Evolutionary conservation across 2,797 vertebrate species (phyloP).

Genomic region (Thunnus albacares): DNA sequence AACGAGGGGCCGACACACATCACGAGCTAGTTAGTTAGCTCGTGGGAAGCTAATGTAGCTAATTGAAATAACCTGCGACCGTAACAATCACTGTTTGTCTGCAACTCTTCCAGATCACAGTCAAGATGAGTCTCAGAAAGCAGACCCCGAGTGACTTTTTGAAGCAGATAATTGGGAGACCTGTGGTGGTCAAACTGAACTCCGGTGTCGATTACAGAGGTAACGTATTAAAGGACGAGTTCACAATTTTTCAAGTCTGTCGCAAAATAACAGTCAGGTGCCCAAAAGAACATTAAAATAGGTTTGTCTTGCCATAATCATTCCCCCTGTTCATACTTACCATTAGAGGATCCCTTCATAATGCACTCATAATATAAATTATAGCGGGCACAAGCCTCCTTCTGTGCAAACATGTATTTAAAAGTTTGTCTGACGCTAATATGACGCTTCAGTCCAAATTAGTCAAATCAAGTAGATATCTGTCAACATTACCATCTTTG

Average conservation of each 20-base stretch:
- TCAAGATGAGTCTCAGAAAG: slow-evolving; percentile 96
- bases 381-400: no score
- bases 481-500: no score
- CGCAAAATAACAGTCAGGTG: no score
- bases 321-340: background rate
- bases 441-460: no score
- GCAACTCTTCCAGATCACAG: slow-evolving; percentile 17
- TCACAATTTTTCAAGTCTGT: no score
- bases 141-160: slow-evolving; percentile 99
- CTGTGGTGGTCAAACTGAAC: slow-evolving; percentile 98
- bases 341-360: no score
- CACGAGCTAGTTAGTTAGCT: background rate
- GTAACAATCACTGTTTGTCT: background rate
- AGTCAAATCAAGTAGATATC: no score
- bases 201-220: slow-evolving; percentile 99
- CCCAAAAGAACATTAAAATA: background rate
- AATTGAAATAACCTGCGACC: no score
- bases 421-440: no score
- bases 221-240: slow-evolving; percentile 57
- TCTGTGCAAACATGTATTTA: no score
- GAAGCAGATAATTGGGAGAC: slow-evolving; percentile 98
- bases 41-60: slow-evolving; percentile 22
- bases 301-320: background rate
- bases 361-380: no score
- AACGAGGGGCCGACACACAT: rapidly evolving